phyloP scores from a whole-genome alignment of 92 coral and sea anemone genomes.

The Zoanthus gigantus region DNA sequence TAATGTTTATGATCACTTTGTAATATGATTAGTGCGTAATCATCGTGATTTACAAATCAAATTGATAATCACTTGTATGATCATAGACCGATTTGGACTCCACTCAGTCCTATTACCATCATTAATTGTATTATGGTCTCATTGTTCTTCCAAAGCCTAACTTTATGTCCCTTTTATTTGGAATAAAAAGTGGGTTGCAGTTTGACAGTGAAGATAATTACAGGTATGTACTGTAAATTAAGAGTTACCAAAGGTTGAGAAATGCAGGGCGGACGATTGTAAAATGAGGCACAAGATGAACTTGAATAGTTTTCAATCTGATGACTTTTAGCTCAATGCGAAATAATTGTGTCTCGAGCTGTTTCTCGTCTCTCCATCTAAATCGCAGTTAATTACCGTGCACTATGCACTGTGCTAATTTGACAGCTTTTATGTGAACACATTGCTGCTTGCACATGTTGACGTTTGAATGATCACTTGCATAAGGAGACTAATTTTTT shows the following conservation, averaged over 20 bases:
- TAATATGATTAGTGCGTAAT: too few species aligned
- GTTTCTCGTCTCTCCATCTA: background rate
- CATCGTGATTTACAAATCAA: too few species aligned
- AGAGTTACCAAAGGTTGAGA: too few species aligned
- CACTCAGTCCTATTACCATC: too few species aligned
- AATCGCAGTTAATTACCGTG: background rate
- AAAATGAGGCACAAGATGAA: background rate
- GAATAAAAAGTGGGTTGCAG: conserved; percentile 78
- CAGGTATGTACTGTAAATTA: conserved; percentile 59
- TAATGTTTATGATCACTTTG: too few species aligned
- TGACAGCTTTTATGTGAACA: background rate
- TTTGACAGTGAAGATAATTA: conserved; percentile 90
- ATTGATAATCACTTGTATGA: too few species aligned
- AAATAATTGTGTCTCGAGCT: background rate
- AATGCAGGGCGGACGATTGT: background rate
- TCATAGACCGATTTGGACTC: too few species aligned
- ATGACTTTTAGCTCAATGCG: background rate
- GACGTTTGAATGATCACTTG: background rate
- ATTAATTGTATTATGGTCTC: background rate
- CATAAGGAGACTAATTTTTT: background rate
- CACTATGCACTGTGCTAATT: background rate
- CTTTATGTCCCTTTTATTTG: conserved; percentile 67
- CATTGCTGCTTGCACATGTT: background rate
- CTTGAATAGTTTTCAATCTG: background rate
- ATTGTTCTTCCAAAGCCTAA: conserved; percentile 49